phyloP scores from a whole-genome alignment of 2,888 invertebrate genomes.

The Herminia tarsipennalis region DNA sequence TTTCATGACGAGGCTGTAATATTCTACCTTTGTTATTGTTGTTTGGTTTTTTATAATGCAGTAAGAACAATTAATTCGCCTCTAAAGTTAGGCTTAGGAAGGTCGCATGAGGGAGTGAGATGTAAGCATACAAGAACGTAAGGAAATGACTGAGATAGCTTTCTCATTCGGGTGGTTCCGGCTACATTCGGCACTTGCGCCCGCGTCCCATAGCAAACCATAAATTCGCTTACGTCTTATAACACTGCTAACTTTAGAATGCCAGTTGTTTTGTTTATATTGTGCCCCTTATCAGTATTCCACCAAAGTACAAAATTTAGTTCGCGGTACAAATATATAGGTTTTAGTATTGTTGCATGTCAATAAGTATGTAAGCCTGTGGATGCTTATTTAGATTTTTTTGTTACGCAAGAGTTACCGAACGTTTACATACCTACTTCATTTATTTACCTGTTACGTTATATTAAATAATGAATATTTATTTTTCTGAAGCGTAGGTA shows the following conservation, averaged over 20 bases:
- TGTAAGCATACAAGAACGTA: too few relatives aligned
- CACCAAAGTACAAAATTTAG: slow-evolving; percentile 42
- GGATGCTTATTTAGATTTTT: slow-evolving; percentile 22
- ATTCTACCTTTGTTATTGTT: slow-evolving; percentile 32
- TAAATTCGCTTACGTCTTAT: too few relatives aligned
- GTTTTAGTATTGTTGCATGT: slow-evolving; percentile 31
- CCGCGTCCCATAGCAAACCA: too few relatives aligned
- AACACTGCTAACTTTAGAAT: not conserved
- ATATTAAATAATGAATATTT: slow-evolving; percentile 28
- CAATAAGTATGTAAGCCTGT: slow-evolving; percentile 21
- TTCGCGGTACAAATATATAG: slow-evolving; percentile 49
- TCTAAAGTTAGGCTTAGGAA: not conserved
- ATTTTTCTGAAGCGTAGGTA: slow-evolving; percentile 38
- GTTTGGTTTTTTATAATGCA: slow-evolving; percentile 16
- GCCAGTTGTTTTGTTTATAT: not conserved
- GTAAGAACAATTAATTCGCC: not conserved
- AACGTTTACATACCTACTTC: slow-evolving; percentile 28
- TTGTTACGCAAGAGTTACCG: slow-evolving; percentile 36
- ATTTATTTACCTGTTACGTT: slow-evolving; percentile 27
- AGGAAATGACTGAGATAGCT: too few relatives aligned
- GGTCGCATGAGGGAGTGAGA: too few relatives aligned
- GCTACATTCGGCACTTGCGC: too few relatives aligned
- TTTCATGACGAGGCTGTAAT: slow-evolving; percentile 32
- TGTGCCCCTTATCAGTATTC: slow-evolving; percentile 45
- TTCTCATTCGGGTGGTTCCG: too few relatives aligned